Percentiles rank a stretch among this genome's conserved stretches.
Evolutionary conservation across 2,797 vertebrate species (phyloP).

Genomic region (Schizothorax lantsangensis): DNA sequence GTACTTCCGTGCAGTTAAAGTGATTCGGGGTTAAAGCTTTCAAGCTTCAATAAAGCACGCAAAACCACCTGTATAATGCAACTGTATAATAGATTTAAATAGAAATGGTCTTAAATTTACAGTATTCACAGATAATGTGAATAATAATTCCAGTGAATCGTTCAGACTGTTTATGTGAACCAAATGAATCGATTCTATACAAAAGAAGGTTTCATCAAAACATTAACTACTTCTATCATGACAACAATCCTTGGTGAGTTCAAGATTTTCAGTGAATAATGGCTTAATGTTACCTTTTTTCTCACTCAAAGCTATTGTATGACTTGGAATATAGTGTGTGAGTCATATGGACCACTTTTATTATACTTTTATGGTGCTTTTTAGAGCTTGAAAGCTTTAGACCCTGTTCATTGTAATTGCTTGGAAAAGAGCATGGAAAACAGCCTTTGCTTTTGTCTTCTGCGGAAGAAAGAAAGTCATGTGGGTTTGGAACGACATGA

Average conservation of each 20-base stretch:
- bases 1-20: not conserved
- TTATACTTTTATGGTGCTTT: constrained; percentile 22
- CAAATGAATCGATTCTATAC: not conserved
- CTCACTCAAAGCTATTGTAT: not conserved
- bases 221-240: not conserved
- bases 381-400: constrained; percentile 21
- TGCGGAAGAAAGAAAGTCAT: constrained; percentile 27
- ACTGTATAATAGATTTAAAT: not conserved
- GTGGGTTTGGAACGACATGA: constrained; percentile 33
- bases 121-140: not conserved
- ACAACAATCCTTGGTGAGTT: not conserved
- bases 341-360: constrained; percentile 24
- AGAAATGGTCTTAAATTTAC: not conserved
- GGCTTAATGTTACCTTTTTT: not conserved
- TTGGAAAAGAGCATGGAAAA: constrained; percentile 32
- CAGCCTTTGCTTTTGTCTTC: constrained; percentile 13
- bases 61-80: not conserved
- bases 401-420: constrained; percentile 22
- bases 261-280: not conserved
- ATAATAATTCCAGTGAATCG: not conserved
- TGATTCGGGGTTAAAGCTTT: not conserved
- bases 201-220: constrained; percentile 2
- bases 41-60: not conserved
- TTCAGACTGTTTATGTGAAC: not conserved
- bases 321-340: not conserved